Conservation (phyloP, 1,140 invertebrate genomes). For the Sitophilus oryzae region DNA sequence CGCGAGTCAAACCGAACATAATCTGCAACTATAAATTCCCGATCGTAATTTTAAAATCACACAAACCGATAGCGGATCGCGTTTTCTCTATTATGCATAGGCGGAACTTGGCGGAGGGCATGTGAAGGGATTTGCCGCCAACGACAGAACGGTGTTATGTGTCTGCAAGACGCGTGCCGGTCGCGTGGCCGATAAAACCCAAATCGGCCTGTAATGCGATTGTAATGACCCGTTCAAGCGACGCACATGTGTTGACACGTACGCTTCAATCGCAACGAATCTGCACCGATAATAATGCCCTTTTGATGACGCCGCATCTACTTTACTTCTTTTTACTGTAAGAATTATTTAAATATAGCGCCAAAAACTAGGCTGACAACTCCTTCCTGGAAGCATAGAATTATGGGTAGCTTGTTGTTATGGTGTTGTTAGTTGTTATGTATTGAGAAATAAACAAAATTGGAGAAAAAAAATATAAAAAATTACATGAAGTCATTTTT, state of each 20-base stretch:
- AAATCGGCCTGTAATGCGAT: constrained; percentile 26
- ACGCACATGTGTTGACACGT: constrained; percentile 29
- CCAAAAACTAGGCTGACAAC: too few relatives aligned
- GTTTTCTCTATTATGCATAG: neutral
- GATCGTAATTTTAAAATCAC: constrained; percentile 12
- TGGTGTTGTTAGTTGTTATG: too few relatives aligned
- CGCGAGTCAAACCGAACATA: constrained; percentile 12
- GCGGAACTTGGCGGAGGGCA: neutral
- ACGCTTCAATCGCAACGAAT: constrained; percentile 17
- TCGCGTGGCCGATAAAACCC: constrained; percentile 15
- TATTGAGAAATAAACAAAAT: too few relatives aligned
- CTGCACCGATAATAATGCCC: neutral
- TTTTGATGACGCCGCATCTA: neutral
- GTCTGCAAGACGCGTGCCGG: constrained; percentile 16
- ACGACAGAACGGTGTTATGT: neutral
- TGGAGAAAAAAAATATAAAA: too few relatives aligned
- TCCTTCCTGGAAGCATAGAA: too few relatives aligned
- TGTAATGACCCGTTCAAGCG: constrained; percentile 22
- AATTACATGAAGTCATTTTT: too few relatives aligned
- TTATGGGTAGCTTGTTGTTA: too few relatives aligned
- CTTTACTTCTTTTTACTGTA: too few relatives aligned
- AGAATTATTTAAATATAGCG: too few relatives aligned
- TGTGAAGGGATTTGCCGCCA: constrained; percentile 10
- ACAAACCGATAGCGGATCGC: neutral
- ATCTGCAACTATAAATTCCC: constrained; percentile 12